Evolutionary conservation across 2,797 vertebrate genomes (phyloP), one percentile per base, ranked within the genome.

Genomic region (Argyrosomus regius): DNA sequence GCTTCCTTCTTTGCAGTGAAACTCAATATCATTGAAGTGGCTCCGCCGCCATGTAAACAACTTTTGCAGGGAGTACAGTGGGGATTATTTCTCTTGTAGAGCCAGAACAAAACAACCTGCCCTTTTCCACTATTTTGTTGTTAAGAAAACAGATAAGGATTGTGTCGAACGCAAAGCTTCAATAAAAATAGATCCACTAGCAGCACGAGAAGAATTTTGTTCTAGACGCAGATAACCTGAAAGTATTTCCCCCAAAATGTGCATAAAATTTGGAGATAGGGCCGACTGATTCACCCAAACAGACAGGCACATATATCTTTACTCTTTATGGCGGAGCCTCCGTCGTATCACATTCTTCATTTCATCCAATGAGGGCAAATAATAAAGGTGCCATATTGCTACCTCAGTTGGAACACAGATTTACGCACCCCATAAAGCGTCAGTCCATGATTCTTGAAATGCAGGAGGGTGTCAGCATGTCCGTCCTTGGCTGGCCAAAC

Each of bases 401-500:
- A 1, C 6, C n/a, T 54, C 45, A 6, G 64, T 4, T 54, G 45
- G 61, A 61, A 18, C 50, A 58, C 43, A 72, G 43, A 82, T 81
- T 81, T 28, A 71, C 14, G 14, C 12, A 1, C 50, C 59, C 52
- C 31, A 72, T 80, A 71, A 81, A 87, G 46, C 1, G 5, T 31
- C 53, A 12, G n/a, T 58, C 31, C 52, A 14, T 20, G 69, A 77
- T 52, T 80, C 56, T 28, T 50, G 14, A 78, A 62, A 45, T 41
- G 54, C 41, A 45, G 52, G 28, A 35, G 41, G 35, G n/a, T 28
- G 68, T 59, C 77, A 39, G 43, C 60, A n/a, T 26, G 56, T 50
- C 67, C 56, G 77, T 82, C 64, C 72, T 88, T 67, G 78, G 26
- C 69, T 13, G 75, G 31, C 10, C 48, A 4, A 54, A 18, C 24